phyloP scores from a whole-genome alignment of 2,888 invertebrate species.

The Papilio gigon region DNA sequence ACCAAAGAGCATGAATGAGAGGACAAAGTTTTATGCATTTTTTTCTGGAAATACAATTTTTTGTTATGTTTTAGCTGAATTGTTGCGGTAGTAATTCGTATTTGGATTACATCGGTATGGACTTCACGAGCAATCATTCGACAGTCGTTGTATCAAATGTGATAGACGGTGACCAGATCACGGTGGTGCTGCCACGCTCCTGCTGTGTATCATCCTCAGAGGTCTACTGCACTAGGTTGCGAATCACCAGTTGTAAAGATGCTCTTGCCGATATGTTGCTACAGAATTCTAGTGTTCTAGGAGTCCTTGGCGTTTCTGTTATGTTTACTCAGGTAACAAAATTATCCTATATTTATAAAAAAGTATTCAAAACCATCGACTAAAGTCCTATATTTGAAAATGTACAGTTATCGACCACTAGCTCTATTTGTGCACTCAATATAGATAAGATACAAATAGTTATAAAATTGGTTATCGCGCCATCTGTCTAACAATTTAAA shows the following conservation, averaged over 20 bases:
- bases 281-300: conserved; percentile 70
- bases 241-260: conserved; percentile 59
- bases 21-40: not conserved
- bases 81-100: conserved; percentile 71
- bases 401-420: too few relatives aligned
- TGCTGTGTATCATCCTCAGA: conserved; percentile 58
- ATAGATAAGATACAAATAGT: too few relatives aligned
- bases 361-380: too few relatives aligned
- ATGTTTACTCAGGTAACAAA: conserved; percentile 71
- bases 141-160: conserved; percentile 56
- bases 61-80: conserved; percentile 58
- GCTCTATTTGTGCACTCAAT: too few relatives aligned
- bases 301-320: conserved; percentile 74
- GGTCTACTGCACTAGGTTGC: conserved; percentile 56
- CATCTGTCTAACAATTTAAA: not conserved
- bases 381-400: too few relatives aligned
- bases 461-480: not conserved
- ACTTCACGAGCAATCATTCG: conserved; percentile 60
- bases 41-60: not conserved
- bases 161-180: conserved; percentile 51
- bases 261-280: conserved; percentile 61
- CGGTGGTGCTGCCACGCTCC: conserved; percentile 58
- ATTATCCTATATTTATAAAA: too few relatives aligned
- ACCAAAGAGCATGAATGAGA: not conserved
- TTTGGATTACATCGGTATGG: conserved; percentile 62